phyloP scores from a whole-genome alignment of 2,113 vertebrate species.

The Alaudala cheleensis region DNA sequence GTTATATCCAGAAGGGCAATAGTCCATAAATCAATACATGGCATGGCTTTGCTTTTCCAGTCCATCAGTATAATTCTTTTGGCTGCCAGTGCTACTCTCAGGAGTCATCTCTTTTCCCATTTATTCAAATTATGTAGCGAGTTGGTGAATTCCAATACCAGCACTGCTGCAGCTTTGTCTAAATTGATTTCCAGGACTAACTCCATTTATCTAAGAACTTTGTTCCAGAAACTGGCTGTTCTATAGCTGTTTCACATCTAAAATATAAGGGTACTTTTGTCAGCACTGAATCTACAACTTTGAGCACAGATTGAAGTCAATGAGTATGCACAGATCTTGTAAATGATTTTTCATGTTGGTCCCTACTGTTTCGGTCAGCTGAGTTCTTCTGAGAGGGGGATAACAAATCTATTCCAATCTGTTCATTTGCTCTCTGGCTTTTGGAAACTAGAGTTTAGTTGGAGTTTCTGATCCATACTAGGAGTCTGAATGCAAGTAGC shows the following conservation, averaged over 20 bases:
- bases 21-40: constrained; percentile 72
- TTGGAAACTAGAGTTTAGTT: not conserved
- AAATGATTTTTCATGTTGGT: not conserved
- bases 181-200: constrained; percentile 72
- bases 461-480: not conserved
- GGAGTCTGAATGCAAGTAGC: not conserved
- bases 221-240: constrained; percentile 43
- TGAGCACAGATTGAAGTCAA: not conserved
- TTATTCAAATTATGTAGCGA: constrained; percentile 71
- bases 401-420: not conserved
- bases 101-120: constrained; percentile 69
- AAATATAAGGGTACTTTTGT: constrained; percentile 29
- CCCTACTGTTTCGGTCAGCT: not conserved
- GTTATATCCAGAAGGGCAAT: constrained; percentile 72
- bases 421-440: not conserved
- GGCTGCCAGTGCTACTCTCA: constrained; percentile 64
- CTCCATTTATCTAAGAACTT: constrained; percentile 68
- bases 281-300: not conserved
- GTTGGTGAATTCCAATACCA: constrained; percentile 68
- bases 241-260: not conserved
- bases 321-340: not conserved
- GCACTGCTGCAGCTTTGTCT: constrained; percentile 66
- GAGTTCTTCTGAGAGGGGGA: not conserved
- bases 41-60: constrained; percentile 70
- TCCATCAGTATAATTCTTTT: constrained; percentile 73